These are phyloP conservation scores for Chrysolina americana DNA, from an alignment of 2,888 invertebrate species.

Conservation along the genomic window DNA sequence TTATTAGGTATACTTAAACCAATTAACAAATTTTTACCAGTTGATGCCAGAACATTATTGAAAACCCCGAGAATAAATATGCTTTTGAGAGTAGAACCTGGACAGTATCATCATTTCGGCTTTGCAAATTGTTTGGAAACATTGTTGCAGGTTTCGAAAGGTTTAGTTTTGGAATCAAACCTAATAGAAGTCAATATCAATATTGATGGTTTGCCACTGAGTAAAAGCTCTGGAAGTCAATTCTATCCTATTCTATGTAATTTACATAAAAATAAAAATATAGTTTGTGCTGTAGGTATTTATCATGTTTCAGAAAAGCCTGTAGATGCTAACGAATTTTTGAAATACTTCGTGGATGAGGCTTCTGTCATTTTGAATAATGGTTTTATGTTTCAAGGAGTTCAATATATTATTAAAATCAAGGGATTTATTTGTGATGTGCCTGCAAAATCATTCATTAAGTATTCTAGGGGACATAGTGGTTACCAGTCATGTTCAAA, in stretches of 20 bases:
- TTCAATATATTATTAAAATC: slow-evolving; percentile 26
- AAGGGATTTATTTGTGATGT: slow-evolving; percentile 49
- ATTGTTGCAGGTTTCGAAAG: slow-evolving; percentile 21
- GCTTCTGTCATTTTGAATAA: slow-evolving; percentile 7
- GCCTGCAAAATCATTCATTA: slow-evolving; percentile 46
- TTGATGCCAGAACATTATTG: slow-evolving; percentile 39
- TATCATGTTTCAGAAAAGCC: slow-evolving; percentile 41
- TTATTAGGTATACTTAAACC: slow-evolving; percentile 27
- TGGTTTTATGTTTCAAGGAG: slow-evolving; percentile 15
- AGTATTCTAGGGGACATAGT: slow-evolving; percentile 42
- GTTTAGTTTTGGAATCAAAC: slow-evolving; percentile 22
- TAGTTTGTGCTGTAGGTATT: slow-evolving; percentile 36
- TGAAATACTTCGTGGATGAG: slow-evolving; percentile 39
- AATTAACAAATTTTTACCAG: slow-evolving; percentile 8
- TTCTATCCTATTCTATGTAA: slow-evolving; percentile 35
- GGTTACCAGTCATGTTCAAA: slow-evolving; percentile 46
- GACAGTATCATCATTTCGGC: slow-evolving; percentile 29
- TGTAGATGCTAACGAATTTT: slow-evolving; percentile 32
- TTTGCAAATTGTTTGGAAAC: slow-evolving; percentile 28
- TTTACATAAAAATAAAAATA: slow-evolving; percentile 30
- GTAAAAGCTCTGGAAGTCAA: slow-evolving; percentile 43
- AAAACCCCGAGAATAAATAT: slow-evolving; percentile 28
- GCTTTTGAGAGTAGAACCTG: slow-evolving; percentile 21
- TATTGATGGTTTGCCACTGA: slow-evolving; percentile 38
- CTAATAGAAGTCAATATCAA: slow-evolving; percentile 28